Evolutionary conservation across 1,140 invertebrate genomes (phyloP).

Genomic region (Zaprionus inermis): DNA sequence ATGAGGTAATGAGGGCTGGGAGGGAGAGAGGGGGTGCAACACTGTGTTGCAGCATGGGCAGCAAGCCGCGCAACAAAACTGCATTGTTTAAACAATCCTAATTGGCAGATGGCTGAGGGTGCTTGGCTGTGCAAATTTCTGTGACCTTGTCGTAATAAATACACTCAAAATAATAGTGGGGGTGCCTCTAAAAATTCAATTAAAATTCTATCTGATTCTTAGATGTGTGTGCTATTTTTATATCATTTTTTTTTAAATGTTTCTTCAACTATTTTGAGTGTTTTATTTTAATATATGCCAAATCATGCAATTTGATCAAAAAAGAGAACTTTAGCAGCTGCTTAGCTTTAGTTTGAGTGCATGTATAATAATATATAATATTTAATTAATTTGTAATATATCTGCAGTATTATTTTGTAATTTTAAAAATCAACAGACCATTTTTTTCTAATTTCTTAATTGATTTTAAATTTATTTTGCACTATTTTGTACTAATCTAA

Average conservation of each 20-base stretch:
- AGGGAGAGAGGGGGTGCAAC: not conserved
- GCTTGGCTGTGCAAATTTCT: not conserved
- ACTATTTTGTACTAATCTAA: not conserved
- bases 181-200: not conserved
- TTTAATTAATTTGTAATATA: too few relatives aligned
- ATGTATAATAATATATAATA: too few relatives aligned
- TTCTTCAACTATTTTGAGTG: too few relatives aligned
- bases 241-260: too few relatives aligned
- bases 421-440: too few relatives aligned
- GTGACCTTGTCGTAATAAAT: slow-evolving; percentile 10
- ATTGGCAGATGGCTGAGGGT: not conserved
- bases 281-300: too few relatives aligned
- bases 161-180: not conserved
- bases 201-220: not conserved
- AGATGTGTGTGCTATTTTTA: too few relatives aligned
- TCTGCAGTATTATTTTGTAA: too few relatives aligned
- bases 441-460: not conserved
- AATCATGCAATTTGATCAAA: too few relatives aligned
- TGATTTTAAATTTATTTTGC: not conserved
- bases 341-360: too few relatives aligned
- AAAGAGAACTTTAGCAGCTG: too few relatives aligned
- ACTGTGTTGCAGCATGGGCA: not conserved
- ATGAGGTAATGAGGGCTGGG: not conserved
- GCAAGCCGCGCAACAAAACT: slow-evolving; percentile 5
- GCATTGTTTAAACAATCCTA: slow-evolving; percentile 9